Conservation (phyloP, 2,113 vertebrate genomes). For the Helogale parvula region DNA sequence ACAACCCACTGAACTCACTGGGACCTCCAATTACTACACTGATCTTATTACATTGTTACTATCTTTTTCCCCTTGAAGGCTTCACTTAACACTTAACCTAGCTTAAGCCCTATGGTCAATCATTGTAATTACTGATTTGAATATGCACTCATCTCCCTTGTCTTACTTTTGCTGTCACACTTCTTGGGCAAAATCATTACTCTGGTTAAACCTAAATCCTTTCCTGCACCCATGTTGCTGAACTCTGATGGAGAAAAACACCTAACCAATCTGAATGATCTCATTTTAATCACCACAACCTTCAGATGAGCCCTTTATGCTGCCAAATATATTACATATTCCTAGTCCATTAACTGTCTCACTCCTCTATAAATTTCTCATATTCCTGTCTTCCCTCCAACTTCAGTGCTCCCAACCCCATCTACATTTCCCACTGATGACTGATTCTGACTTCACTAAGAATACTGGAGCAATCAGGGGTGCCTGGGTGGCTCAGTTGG, state of each 20-base stretch:
- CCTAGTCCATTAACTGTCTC: neutral
- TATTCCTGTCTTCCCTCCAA: neutral
- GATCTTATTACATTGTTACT: neutral
- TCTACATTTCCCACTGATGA: neutral
- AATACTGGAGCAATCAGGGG: neutral
- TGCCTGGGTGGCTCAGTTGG: no score
- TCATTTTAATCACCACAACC: neutral
- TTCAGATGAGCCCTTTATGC: neutral
- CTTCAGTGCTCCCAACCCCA: neutral
- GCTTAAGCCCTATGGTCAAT: neutral
- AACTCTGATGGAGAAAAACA: conserved; percentile 24
- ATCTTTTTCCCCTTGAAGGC: neutral
- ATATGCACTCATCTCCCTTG: neutral
- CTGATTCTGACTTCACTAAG: neutral
- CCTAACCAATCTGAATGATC: neutral
- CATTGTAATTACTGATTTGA: neutral
- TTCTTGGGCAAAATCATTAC: neutral
- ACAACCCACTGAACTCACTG: neutral
- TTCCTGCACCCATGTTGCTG: neutral
- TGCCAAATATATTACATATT: neutral
- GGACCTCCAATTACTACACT: neutral
- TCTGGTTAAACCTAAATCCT: neutral
- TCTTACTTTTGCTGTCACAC: neutral
- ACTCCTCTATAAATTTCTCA: neutral
- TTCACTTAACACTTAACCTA: neutral